These are phyloP conservation scores for Anthoscopus minutus DNA, from an alignment of 2,113 vertebrate genomes.

Conservation along the genomic window DNA sequence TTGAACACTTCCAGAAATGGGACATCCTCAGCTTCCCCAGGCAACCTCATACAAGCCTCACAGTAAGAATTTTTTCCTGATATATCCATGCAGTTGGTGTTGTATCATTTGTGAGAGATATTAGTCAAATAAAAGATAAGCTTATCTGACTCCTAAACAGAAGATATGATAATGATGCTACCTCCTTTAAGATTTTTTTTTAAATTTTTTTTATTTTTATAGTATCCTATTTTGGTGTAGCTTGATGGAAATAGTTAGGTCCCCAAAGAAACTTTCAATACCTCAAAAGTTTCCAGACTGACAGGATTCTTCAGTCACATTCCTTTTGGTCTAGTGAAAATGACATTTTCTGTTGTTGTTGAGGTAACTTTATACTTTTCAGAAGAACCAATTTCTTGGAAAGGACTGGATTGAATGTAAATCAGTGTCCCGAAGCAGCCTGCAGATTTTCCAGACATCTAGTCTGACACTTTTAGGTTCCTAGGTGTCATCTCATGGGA, in stretches of 20 bases:
- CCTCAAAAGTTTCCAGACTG: neutral
- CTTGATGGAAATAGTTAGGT: neutral
- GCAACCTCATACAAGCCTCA: neutral
- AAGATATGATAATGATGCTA: neutral
- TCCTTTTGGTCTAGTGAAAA: neutral
- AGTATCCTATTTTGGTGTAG: neutral
- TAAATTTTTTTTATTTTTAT: neutral
- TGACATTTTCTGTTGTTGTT: neutral
- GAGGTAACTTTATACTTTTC: neutral
- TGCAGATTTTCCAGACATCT: slow-evolving; percentile 47
- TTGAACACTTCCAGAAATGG: neutral
- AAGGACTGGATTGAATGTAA: slow-evolving; percentile 3
- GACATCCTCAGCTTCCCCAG: neutral
- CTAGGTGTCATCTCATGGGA: neutral
- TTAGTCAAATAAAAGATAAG: neutral
- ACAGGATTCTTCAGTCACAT: neutral
- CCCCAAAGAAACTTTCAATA: neutral
- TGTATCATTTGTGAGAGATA: neutral
- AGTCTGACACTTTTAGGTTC: slow-evolving; percentile 36
- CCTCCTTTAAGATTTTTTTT: neutral
- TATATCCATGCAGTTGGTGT: neutral
- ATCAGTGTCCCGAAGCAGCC: slow-evolving; percentile 20
- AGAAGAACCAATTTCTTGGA: slow-evolving; percentile 12
- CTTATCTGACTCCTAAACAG: neutral
- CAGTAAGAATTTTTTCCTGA: neutral